Evolutionary conservation across 92 coral and sea anemone species (phyloP).

Genomic region (Heteractis magnifica): DNA sequence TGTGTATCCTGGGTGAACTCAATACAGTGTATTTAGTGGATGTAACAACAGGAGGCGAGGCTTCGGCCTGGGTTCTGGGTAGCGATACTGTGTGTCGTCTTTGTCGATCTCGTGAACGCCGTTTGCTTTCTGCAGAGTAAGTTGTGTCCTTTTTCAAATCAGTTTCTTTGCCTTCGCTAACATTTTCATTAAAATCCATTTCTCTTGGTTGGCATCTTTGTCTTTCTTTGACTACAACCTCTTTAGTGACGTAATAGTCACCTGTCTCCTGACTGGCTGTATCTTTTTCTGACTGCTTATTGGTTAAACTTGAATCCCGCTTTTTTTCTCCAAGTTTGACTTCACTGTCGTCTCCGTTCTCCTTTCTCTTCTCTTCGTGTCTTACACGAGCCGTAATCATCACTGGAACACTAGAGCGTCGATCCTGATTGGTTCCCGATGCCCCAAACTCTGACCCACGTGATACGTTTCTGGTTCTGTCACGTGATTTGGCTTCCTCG

Average conservation of each 20-base stretch:
- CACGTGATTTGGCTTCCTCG: conserved; percentile 16
- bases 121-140: conserved; percentile 1
- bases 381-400: conserved; percentile 8
- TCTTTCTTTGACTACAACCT: background rate
- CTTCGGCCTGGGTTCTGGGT: conserved; percentile 1
- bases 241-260: background rate
- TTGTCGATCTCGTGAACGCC: conserved; percentile 12
- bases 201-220: background rate
- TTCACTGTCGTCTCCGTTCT: conserved; percentile 13
- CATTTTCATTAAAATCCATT: conserved; percentile 1
- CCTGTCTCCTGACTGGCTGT: background rate
- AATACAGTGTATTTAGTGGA: conserved; percentile 26
- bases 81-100: conserved; percentile 17
- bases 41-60: conserved; percentile 18
- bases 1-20: conserved; percentile 15
- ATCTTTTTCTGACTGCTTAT: background rate
- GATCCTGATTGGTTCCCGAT: background rate
- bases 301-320: background rate
- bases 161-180: conserved; percentile 4
- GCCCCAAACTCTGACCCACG: conserved; percentile 22
- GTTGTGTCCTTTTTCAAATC: background rate
- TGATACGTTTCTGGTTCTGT: background rate
- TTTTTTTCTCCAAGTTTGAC: background rate
- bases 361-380: conserved; percentile 4
- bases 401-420: conserved; percentile 32